Percentiles rank a stretch among this genome's conserved stretches.
Conservation (phyloP, 2,888 invertebrate genomes). For the Drosophila falleni region DNA sequence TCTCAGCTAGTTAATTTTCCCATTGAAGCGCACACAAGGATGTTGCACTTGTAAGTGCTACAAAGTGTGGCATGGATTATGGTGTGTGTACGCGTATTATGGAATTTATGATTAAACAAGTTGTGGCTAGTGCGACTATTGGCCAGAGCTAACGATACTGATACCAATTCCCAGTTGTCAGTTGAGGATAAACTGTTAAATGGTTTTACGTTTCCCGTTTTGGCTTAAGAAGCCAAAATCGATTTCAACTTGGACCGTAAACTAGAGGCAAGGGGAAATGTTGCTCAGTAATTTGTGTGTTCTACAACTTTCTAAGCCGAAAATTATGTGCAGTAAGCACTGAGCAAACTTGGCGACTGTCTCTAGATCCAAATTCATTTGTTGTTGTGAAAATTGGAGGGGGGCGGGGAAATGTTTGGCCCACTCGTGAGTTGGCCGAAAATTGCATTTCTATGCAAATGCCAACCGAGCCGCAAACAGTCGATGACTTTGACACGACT, state of each 20-base stretch:
- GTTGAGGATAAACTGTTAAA: slow-evolving; percentile 75
- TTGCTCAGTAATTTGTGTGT: slow-evolving; percentile 56
- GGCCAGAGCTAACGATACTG: slow-evolving; percentile 41
- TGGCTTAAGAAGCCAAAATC: slow-evolving; percentile 66
- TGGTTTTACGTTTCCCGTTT: slow-evolving; percentile 47
- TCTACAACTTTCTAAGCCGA: slow-evolving; percentile 77
- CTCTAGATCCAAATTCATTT: slow-evolving; percentile 11
- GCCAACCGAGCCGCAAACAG: slow-evolving; percentile 69
- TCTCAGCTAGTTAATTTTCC: not conserved
- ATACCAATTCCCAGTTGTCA: slow-evolving; percentile 41
- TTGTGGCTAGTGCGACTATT: slow-evolving; percentile 64
- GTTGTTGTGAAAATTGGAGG: not conserved
- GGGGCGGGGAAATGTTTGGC: slow-evolving; percentile 20
- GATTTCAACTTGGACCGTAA: slow-evolving; percentile 47
- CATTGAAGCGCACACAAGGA: not conserved
- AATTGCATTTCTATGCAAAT: slow-evolving; percentile 81
- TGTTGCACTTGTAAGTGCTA: not conserved
- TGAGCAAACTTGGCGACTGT: slow-evolving; percentile 47
- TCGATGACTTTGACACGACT: slow-evolving; percentile 81
- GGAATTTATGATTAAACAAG: slow-evolving; percentile 79
- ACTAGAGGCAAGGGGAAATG: not conserved
- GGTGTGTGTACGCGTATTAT: slow-evolving; percentile 31
- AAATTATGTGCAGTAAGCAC: slow-evolving; percentile 72
- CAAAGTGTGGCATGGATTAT: slow-evolving; percentile 57
- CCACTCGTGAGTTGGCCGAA: slow-evolving; percentile 64